These are phyloP conservation scores for Myotis davidii DNA, from an alignment of 2,113 vertebrate species.

Conservation along the genomic window DNA sequence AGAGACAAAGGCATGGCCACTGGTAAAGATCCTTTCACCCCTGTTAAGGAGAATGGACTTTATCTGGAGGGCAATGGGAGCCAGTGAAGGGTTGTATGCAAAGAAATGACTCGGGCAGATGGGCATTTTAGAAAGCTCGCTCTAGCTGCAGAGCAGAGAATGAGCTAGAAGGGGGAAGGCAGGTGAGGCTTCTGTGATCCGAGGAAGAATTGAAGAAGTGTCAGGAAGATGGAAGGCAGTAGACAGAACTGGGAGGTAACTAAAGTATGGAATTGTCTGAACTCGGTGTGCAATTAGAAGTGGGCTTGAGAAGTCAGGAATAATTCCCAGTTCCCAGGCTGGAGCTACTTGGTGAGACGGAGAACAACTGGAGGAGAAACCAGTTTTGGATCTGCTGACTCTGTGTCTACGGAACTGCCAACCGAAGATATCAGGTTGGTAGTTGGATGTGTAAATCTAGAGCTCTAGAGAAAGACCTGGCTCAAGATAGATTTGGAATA, in stretches of 20 bases:
- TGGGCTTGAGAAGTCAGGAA: neutral
- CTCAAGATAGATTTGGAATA: neutral
- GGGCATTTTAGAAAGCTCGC: neutral
- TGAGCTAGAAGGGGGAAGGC: neutral
- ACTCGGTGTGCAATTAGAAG: neutral
- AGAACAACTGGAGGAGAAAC: neutral
- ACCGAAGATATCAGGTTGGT: neutral
- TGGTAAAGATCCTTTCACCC: neutral
- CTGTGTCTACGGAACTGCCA: neutral
- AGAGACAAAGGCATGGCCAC: neutral
- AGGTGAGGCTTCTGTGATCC: neutral
- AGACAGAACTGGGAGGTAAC: neutral
- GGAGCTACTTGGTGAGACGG: neutral
- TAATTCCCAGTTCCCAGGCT: neutral
- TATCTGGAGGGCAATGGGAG: neutral
- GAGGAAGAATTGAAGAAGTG: neutral
- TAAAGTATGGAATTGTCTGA: neutral
- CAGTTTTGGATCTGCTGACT: neutral
- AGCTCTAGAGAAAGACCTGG: conserved; percentile 15
- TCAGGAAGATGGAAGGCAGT: conserved; percentile 25
- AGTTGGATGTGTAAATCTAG: neutral
- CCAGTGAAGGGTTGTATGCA: neutral
- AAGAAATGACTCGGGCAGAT: neutral
- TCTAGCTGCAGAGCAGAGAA: neutral
- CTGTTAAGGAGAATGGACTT: neutral